Evolutionary conservation across 2,888 invertebrate genomes (phyloP), one percentile per base, ranked within the genome.

Genomic region (Oxycera nigricornis): DNA sequence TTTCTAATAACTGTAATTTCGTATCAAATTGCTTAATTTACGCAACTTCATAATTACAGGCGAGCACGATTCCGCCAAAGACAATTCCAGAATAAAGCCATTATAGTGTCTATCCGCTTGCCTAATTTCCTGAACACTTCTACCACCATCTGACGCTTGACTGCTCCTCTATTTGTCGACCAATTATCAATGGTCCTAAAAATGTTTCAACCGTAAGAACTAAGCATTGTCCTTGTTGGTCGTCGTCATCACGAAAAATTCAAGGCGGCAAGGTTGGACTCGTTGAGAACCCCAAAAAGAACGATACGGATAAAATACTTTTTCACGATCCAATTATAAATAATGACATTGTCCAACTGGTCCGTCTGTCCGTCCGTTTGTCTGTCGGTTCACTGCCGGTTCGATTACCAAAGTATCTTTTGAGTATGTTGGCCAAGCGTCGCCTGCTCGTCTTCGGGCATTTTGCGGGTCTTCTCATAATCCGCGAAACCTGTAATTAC

Each of bases 401-500:
- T n/a, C n/a, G n/a, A n/a, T 65, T 59, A 4, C 59, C 26, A n/a
- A 28, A 59, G n/a, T 59, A 59, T 59, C 59, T 2, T 22, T 30
- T 22, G 20, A 11, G 41, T 65, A 9, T 65, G n/a, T 24, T 39
- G 9, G 65, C 65, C 22, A 65, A 65, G 24, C 59, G 24, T 65
- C 39, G 65, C n/a, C 39, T 30, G 65, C 11, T 22, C 65, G 24
- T 65, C 65, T 65, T 11, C 24, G 65, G 20, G 2, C 9, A 39
- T 62, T 62, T 39, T 39, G 39, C 65, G 65, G 30, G 52, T n/a
- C 55, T 55, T 14, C 14, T 70, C 30, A 31, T 70, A 70, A 70
- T 70, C 70, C 70, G 70, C 14, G 70, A 70, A 70, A 70, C 70
- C 52, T 70, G 70, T 52, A 70, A 70, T 70, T 70, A 70, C 70